Conservation (phyloP, 2,113 vertebrate genomes). For the Phylloscopus trochiloides region DNA sequence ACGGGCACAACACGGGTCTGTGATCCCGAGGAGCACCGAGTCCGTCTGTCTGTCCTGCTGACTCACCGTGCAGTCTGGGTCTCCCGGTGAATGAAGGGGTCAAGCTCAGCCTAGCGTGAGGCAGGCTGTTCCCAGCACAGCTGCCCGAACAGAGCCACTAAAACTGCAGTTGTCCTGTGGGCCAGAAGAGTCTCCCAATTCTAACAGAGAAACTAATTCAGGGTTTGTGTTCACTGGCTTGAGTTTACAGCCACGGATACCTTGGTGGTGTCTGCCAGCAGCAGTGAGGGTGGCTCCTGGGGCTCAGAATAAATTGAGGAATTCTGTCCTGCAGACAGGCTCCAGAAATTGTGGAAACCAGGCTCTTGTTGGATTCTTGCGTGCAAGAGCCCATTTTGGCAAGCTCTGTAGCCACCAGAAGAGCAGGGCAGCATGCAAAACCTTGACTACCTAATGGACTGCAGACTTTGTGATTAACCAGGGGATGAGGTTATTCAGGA, state of each 20-base stretch:
- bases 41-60: not conserved
- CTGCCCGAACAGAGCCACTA: not conserved
- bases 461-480: not conserved
- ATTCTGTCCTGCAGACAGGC: not conserved
- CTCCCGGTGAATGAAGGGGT: not conserved
- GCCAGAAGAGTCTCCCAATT: not conserved
- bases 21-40: not conserved
- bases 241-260: not conserved
- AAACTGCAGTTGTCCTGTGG: accelerated
- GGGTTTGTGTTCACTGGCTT: not conserved
- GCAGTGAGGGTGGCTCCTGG: not conserved
- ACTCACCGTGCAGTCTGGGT: not conserved
- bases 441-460: not conserved
- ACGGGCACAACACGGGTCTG: not conserved
- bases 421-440: not conserved
- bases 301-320: not conserved
- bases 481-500: no score
- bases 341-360: not conserved
- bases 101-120: not conserved
- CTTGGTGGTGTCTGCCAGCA: not conserved
- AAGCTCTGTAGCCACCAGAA: not conserved
- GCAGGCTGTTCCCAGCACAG: not conserved
- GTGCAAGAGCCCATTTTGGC: not conserved
- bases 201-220: not conserved
- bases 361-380: not conserved